A percentile compares a stretch with the other conserved stretches of the same genome.
These are phyloP conservation scores for Trypoxylus dichotomus DNA, from an alignment of 1,140 invertebrate genomes.

Conservation along the genomic window DNA sequence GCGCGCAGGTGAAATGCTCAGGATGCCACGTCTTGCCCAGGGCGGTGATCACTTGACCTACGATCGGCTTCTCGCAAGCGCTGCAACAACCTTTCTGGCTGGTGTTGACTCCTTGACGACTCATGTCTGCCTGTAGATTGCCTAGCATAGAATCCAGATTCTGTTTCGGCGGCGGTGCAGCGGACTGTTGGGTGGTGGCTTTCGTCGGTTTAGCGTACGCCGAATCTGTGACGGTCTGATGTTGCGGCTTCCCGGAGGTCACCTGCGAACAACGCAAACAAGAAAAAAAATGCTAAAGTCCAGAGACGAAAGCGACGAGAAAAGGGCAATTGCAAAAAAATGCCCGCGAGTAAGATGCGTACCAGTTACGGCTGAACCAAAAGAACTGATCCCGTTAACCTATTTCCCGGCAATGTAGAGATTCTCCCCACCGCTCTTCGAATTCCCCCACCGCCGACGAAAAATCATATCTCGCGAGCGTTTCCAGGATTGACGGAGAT, in stretches of 20 bases:
- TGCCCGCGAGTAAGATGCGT: not conserved
- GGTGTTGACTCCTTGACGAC: constrained; percentile 94
- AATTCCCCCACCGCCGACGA: constrained; percentile 30
- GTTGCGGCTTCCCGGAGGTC: constrained; percentile 42
- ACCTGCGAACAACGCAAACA: constrained; percentile 37
- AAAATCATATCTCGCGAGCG: constrained; percentile 17
- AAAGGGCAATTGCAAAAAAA: constrained; percentile 20
- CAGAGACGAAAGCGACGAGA: not conserved
- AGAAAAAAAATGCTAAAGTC: not conserved
- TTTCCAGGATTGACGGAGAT: constrained; percentile 25
- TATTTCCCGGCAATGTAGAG: constrained; percentile 37
- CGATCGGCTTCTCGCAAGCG: constrained; percentile 96
- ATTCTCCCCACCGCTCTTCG: constrained; percentile 21
- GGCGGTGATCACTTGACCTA: constrained; percentile 93
- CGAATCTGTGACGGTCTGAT: constrained; percentile 47
- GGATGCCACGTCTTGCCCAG: constrained; percentile 99
- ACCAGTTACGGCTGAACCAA: constrained; percentile 19
- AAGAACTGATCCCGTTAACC: constrained; percentile 39
- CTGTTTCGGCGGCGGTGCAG: constrained; percentile 46
- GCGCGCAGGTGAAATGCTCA: constrained; percentile 97
- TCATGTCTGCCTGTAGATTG: constrained; percentile 92
- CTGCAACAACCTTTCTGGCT: constrained; percentile 98
- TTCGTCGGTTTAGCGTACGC: constrained; percentile 52
- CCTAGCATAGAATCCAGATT: constrained; percentile 90
- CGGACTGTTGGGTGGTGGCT: constrained; percentile 47